A percentile compares a stretch with the other conserved stretches of the same genome.
phyloP scores from a whole-genome alignment of 2,888 invertebrate genomes.

The Hololepta plana region DNA sequence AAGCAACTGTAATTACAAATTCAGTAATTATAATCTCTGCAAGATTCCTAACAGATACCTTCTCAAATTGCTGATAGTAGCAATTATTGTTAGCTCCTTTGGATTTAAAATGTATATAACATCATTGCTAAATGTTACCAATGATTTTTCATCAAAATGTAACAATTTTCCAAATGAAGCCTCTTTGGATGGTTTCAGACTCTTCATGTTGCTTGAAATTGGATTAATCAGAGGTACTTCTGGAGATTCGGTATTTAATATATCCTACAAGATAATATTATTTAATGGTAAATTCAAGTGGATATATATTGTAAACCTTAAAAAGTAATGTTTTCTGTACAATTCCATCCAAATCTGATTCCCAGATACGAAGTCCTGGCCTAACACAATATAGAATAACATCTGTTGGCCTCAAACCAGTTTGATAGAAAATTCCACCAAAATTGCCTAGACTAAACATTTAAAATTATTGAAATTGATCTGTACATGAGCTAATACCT shows the following conservation, averaged over 20 bases:
- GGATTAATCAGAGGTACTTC: conserved; percentile 60
- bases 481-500: no score
- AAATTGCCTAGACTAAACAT: conserved; percentile 38
- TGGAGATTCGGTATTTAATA: conserved; percentile 25
- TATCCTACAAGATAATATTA: conserved; percentile 14
- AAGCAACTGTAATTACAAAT: no score
- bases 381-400: conserved; percentile 54
- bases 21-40: no score
- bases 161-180: conserved; percentile 44
- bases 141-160: conserved; percentile 49
- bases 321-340: conserved; percentile 76
- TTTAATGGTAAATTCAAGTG: conserved; percentile 6
- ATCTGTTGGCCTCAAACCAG: conserved; percentile 30
- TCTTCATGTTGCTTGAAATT: conserved; percentile 25
- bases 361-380: conserved; percentile 72
- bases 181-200: conserved; percentile 28
- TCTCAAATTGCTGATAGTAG: conserved; percentile 42
- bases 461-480: not conserved
- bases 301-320: conserved; percentile 39
- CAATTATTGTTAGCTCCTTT: conserved; percentile 42
- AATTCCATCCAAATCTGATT: conserved; percentile 52
- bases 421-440: conserved; percentile 40
- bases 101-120: conserved; percentile 62
- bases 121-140: conserved; percentile 56
- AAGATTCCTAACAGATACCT: no score